Conservation (phyloP, 1,140 invertebrate genomes). For the Drosophila nikananu region DNA sequence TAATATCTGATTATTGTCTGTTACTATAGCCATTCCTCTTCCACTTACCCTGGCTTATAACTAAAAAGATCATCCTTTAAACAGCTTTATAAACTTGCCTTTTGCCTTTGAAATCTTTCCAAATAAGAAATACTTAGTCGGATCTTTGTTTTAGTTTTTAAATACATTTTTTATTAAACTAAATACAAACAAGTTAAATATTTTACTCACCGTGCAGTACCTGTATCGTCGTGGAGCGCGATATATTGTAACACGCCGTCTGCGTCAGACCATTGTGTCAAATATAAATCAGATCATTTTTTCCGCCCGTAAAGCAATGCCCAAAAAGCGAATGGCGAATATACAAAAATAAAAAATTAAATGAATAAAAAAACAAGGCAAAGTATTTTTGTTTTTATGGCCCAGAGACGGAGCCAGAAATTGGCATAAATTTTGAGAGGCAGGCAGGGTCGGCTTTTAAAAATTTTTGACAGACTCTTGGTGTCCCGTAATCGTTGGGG, state of each 20-base stretch:
- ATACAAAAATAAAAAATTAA: neutral
- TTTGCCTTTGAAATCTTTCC: neutral
- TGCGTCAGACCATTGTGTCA: constrained; percentile 78
- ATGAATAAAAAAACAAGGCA: neutral
- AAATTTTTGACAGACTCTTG: constrained; percentile 80
- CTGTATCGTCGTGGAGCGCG: constrained; percentile 16
- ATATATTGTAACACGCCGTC: constrained; percentile 58
- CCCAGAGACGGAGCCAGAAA: constrained; percentile 40
- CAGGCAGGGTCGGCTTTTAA: constrained; percentile 52
- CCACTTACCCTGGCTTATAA: no score
- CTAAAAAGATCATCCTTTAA: neutral
- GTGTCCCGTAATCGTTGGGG: constrained; percentile 38
- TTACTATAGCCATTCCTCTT: no score
- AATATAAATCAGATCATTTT: constrained; percentile 85
- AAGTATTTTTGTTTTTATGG: constrained; percentile 60
- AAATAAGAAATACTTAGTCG: neutral
- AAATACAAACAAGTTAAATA: fast-evolving
- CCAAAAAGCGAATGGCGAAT: constrained; percentile 24
- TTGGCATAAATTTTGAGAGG: constrained; percentile 74
- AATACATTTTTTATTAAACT: neutral
- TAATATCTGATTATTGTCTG: no score
- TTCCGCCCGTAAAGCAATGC: constrained; percentile 44
- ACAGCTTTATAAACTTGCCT: fast-evolving
- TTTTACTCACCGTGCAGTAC: constrained; percentile 8
- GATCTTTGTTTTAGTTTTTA: neutral